Conservation (phyloP, 2,113 vertebrate genomes). For the Cygnus buccinator region DNA sequence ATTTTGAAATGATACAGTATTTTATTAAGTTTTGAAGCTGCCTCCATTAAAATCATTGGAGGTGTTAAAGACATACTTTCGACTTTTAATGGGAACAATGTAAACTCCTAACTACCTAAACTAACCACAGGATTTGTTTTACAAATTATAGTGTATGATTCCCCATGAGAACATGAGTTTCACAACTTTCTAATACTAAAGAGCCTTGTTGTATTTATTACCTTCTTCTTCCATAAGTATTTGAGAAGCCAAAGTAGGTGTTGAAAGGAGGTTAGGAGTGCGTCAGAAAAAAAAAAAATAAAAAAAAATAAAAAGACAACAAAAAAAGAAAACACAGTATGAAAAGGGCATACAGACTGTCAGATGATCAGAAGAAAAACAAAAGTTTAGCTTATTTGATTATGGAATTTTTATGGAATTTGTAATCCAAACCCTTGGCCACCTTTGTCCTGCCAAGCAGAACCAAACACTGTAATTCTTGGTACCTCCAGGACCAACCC, state of each 20-base stretch:
- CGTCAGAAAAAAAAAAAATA: neutral
- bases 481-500: neutral
- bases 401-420: neutral
- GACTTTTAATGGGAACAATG: neutral
- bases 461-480: neutral
- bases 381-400: neutral
- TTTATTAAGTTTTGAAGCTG: neutral
- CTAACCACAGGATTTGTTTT: neutral
- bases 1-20: neutral
- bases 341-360: neutral
- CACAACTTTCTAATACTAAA: neutral
- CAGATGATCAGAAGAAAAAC: neutral
- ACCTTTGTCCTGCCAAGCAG: neutral
- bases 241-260: neutral
- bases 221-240: neutral
- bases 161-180: neutral
- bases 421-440: neutral
- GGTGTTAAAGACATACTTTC: neutral
- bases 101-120: neutral
- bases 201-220: neutral
- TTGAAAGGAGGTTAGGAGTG: neutral
- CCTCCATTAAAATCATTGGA: neutral
- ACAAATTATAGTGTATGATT: neutral
- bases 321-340: neutral
- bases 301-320: neutral